phyloP scores from a whole-genome alignment of 2,888 invertebrate genomes.

The Cerastis rubricosa region DNA sequence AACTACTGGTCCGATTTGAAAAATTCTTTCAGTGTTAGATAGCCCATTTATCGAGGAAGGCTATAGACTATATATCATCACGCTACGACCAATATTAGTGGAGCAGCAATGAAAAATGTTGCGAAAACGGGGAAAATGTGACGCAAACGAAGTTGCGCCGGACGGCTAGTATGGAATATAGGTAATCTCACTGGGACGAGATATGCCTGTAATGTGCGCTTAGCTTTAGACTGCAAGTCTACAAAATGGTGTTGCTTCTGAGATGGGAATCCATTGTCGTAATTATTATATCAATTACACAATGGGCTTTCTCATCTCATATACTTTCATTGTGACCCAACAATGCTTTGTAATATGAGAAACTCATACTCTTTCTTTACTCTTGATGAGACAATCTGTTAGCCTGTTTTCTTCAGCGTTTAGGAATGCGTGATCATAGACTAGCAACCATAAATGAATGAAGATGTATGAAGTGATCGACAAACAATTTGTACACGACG shows the following conservation, averaged over 20 bases:
- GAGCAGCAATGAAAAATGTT: too few relatives aligned
- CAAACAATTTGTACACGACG: not conserved
- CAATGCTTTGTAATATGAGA: slow-evolving; percentile 7
- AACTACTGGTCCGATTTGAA: too few relatives aligned
- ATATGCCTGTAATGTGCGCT: not conserved
- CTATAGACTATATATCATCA: too few relatives aligned
- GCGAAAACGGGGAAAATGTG: too few relatives aligned
- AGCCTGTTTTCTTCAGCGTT: not conserved
- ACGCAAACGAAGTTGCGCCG: too few relatives aligned
- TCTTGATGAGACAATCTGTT: not conserved
- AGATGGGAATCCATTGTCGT: slow-evolving; percentile 6
- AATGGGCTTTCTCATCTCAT: slow-evolving; percentile 34
- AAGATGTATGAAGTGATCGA: slow-evolving; percentile 7
- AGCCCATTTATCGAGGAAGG: too few relatives aligned
- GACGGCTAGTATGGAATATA: not conserved
- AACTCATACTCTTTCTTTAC: not conserved
- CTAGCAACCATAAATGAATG: not conserved
- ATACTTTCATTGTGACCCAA: slow-evolving; percentile 23
- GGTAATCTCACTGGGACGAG: not conserved
- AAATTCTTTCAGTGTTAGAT: too few relatives aligned
- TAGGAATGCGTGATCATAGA: not conserved
- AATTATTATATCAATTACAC: slow-evolving; percentile 26
- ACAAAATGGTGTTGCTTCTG: not conserved
- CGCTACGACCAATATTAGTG: too few relatives aligned
- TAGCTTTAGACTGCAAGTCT: not conserved